Conservation (phyloP, 2,113 vertebrate genomes). For the Semicossyphus pulcher region DNA sequence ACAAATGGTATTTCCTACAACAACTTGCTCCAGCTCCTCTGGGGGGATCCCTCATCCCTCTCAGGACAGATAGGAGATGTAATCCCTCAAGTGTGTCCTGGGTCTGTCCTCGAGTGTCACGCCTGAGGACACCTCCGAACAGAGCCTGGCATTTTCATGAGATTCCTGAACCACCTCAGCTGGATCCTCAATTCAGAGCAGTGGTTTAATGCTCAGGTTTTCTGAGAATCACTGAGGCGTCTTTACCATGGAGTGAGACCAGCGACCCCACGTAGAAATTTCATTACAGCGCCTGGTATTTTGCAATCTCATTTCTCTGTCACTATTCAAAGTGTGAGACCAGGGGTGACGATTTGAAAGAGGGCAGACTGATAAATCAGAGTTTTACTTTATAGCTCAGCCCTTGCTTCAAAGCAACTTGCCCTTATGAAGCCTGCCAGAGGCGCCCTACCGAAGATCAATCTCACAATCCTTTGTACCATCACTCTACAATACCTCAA, state of each 20-base stretch:
- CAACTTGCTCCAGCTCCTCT: not conserved
- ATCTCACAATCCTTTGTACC: conserved; percentile 21
- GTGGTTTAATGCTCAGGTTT: conserved; percentile 5
- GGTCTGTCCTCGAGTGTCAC: conserved; percentile 29
- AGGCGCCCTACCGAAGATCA: conserved; percentile 23
- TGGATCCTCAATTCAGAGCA: not conserved
- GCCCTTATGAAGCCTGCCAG: conserved; percentile 26
- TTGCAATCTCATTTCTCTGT: conserved; percentile 26
- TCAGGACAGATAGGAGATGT: not conserved
- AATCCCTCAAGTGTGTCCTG: conserved; percentile 29
- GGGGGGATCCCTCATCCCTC: not conserved
- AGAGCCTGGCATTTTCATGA: conserved; percentile 37
- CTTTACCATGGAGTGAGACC: conserved; percentile 18
- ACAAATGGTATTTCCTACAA: not conserved
- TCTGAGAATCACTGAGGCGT: conserved; percentile 27
- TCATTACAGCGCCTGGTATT: conserved; percentile 22
- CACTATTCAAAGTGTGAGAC: conserved; percentile 14
- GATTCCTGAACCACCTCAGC: conserved; percentile 1
- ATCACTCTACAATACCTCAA: conserved; percentile 15
- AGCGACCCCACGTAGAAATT: conserved; percentile 27
- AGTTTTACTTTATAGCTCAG: conserved; percentile 28
- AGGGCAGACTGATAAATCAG: conserved; percentile 26
- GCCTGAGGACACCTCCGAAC: conserved; percentile 31
- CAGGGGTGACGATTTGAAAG: conserved; percentile 19
- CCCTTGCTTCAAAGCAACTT: not conserved